Base-by-base conservation (phyloP, 2,888 invertebrate genomes). In the Drosophila borealis region DNA sequence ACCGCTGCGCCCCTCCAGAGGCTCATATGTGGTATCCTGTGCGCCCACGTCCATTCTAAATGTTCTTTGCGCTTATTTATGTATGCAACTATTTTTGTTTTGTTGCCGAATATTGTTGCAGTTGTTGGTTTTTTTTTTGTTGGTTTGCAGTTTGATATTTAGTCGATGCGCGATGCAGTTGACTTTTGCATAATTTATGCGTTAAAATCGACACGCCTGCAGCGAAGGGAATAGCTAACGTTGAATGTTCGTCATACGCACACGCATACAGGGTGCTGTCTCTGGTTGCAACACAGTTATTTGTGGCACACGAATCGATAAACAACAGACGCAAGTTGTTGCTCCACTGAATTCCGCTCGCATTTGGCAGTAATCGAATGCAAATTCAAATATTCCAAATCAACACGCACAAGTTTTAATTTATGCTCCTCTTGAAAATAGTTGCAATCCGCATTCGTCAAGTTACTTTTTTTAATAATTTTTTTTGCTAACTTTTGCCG, bases 1-100 rank as follows among this genome's bases (percentile, higher is more conserved):
- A 36, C 46, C 82, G 54, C 78, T 69, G 45, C 90, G 90, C 53
- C 92, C 92, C 75, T 91, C 92, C 33, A 92, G 80, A 17, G 92
- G 92, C 69, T 92, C 92, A 74, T 92, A 92, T 33, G 91, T 92
- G 64, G 88, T 90, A 53, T 92, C 91, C 77, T 92, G 92, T 44
- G 84, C 81, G 50, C 90, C 89, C 69, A 75, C 81, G 49, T 84
- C 89, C 89, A 75, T 85, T 45, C 46, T 64, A 14, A 8, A 29
- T 61, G 48, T 33, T 14, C 37, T 44, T 1, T 55, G 5, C 25
- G 14, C 2, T 48, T 42, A 37, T 25, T 51, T 34, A 14, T 8
- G 29, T 29, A 8, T 29, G 29, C 2, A 29, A 29, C 29, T 46
- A 25, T 60, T 34, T 39, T 42, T 51, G 33, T 48, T 41, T 41